Percentiles rank a stretch among this genome's conserved stretches.
phyloP scores from a whole-genome alignment of 2,797 vertebrate species.

The Scolopax rusticola region DNA sequence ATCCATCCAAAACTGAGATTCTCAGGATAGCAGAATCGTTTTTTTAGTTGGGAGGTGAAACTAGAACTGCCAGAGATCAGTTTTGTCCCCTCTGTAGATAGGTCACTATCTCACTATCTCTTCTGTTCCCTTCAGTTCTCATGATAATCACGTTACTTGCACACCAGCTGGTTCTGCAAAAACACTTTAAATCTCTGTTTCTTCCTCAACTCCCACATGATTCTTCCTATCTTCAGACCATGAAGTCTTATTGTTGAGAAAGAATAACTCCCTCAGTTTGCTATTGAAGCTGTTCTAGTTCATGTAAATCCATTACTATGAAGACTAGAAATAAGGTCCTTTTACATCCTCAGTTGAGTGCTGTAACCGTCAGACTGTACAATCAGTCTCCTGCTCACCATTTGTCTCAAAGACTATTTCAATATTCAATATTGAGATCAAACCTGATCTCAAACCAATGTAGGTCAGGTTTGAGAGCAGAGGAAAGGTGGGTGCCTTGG shows the following conservation, averaged over 20 bases:
- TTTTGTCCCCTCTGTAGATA: not conserved
- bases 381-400: not conserved
- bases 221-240: not conserved
- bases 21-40: not conserved
- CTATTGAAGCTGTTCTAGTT: not conserved
- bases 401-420: not conserved
- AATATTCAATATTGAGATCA: not conserved
- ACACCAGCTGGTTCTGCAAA: not conserved
- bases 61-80: not conserved
- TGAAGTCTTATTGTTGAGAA: not conserved
- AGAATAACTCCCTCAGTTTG: not conserved
- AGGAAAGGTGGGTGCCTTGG: not conserved
- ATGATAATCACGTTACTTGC: not conserved
- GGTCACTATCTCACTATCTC: not conserved
- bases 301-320: not conserved
- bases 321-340: not conserved
- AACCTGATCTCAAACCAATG: not conserved
- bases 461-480: not conserved
- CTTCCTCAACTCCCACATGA: not conserved
- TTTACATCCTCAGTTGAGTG: not conserved
- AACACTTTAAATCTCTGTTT: not conserved
- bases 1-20: not conserved
- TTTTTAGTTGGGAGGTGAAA: not conserved
- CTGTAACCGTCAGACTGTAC: not conserved
- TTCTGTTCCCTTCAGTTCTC: not conserved